Base-by-base conservation (phyloP, 2,888 invertebrate species). In the Agonopterix alstromeriana region DNA sequence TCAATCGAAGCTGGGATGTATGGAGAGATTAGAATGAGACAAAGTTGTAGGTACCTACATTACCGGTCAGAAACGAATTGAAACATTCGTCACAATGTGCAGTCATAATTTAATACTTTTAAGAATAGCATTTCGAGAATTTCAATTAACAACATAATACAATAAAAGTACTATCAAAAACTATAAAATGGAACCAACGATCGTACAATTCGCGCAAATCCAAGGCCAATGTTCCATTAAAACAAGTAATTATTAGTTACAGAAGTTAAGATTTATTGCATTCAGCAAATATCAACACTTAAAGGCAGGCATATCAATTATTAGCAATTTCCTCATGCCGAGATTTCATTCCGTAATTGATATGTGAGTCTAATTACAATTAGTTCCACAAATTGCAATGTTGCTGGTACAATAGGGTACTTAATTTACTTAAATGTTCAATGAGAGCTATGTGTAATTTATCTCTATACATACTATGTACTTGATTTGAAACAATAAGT, bases 361-460 rank as follows among this genome's bases (percentile, higher is more conserved):
- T 79, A 77, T 77, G 77, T 63, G 65, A 67, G 63, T 58, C 54
- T 64, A 65, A 67, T 67, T 67, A 56, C 63, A 65, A 67, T 67
- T 67, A 56, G 47, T 54, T 55, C 46, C 49, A 55, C 51, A 57
- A 53, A 54, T 48, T 53, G 46, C 11, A 45, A 46, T 52, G 49
- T 42, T 47, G 48, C 49, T 47, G 43, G 38, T 48, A 46, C 43
- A 56, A 51, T 53, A 27, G 5, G 14, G 40, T 8, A 43, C 43
- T 48, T 49, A 48, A 49, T 47, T 45, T 50, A 52, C 48, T 50
- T 48, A 50, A 45, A 42, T 43, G 44, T 46, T 53, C 48, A 51
- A 54, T 54, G 61, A 66, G 61, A 65, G 59, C 55, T 64, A 27
- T 5, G 27, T 27, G 27, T 27, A 27, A 7, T 27, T 27, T 38